These are phyloP conservation scores for Xyliphius kryptos DNA, from an alignment of 2,113 vertebrate genomes.

Conservation along the genomic window DNA sequence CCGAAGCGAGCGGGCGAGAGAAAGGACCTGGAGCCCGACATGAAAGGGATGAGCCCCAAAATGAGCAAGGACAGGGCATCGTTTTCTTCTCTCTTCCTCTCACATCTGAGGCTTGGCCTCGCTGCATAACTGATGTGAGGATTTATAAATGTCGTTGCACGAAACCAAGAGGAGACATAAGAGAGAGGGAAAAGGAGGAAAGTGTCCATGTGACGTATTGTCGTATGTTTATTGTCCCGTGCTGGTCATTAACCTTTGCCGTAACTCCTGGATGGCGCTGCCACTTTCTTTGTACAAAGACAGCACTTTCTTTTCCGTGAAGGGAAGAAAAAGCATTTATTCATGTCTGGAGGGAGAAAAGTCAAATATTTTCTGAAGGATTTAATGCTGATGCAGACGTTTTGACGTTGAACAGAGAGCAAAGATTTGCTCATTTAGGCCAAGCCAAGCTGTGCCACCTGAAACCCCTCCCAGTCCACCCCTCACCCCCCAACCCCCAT, in stretches of 20 bases:
- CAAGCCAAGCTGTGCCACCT: constrained; percentile 8
- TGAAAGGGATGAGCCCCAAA: constrained; percentile 88
- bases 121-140: too few relatives aligned
- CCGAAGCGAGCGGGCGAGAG: constrained; percentile 85
- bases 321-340: constrained; percentile 79
- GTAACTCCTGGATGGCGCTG: constrained; percentile 69
- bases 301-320: constrained; percentile 65
- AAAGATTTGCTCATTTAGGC: constrained; percentile 49
- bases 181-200: constrained; percentile 69
- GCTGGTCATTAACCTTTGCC: constrained; percentile 88
- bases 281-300: constrained; percentile 68
- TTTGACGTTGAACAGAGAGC: constrained; percentile 48
- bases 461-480: constrained; percentile 41
- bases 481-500: constrained; percentile 33
- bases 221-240: constrained; percentile 76
- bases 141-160: too few relatives aligned
- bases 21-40: constrained; percentile 69
- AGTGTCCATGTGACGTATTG: too few relatives aligned
- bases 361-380: constrained; percentile 56
- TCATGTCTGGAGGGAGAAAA: constrained; percentile 59
- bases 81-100: constrained; percentile 55
- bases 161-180: constrained; percentile 36
- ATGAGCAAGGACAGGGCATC: constrained; percentile 65
- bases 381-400: constrained; percentile 69
- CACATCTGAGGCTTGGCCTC: too few relatives aligned